Evolutionary conservation across 2,113 vertebrate genomes (phyloP).

Genomic region (Muntiacus reevesi): DNA sequence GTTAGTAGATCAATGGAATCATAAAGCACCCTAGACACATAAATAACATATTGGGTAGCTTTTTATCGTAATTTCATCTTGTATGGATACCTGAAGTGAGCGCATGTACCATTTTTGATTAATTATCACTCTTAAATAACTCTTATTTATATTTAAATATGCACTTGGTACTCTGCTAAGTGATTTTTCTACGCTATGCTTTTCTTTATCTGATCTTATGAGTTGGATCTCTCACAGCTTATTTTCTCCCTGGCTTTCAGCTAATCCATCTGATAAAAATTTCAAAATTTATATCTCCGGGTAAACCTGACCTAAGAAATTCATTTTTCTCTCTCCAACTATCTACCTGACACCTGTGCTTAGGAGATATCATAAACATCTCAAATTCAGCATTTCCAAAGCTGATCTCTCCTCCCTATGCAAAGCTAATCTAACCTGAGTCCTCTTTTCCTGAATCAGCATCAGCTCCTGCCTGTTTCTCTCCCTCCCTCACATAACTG

Average conservation of each 20-base stretch:
- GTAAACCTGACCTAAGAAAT: background rate
- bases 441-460: background rate
- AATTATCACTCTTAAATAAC: background rate
- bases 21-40: background rate
- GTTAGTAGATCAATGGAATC: background rate
- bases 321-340: background rate
- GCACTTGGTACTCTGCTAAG: background rate
- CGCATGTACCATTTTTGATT: background rate
- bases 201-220: background rate
- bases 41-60: background rate
- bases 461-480: background rate
- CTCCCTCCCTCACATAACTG: background rate
- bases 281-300: background rate
- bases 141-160: constrained; percentile 3
- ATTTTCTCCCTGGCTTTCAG: constrained; percentile 1
- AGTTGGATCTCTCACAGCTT: background rate
- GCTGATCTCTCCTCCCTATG: background rate
- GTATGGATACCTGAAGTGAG: background rate
- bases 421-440: background rate
- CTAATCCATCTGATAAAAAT: background rate
- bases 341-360: background rate
- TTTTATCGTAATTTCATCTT: background rate
- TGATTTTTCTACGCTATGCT: background rate
- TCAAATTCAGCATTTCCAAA: background rate
- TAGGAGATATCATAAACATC: background rate